phyloP scores from a whole-genome alignment of 37 sponge, comb jelly and placozoan genomes.

The Haliclona indistincta region DNA sequence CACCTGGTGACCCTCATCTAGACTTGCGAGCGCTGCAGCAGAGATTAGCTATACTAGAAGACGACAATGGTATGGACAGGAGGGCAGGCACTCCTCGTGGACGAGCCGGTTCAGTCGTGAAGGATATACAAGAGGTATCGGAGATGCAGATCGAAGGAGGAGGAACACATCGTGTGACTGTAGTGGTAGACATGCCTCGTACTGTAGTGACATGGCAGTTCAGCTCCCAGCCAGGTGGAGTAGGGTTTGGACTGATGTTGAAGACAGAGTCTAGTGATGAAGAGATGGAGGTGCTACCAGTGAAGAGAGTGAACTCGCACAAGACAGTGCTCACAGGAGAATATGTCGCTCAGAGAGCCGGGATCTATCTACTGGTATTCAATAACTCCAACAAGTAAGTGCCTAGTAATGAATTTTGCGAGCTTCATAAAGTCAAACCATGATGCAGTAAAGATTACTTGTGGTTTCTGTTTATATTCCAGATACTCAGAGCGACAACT shows the following conservation, averaged over 20 bases:
- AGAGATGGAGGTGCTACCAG: conserved; percentile 52
- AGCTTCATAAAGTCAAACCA: background rate
- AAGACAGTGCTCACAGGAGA: conserved; percentile 71
- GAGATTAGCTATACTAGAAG: conserved; percentile 53
- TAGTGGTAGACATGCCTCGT: conserved; percentile 47
- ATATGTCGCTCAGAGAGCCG: conserved; percentile 68
- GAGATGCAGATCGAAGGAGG: conserved; percentile 64
- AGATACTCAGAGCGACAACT: conserved; percentile 58
- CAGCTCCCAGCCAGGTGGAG: conserved; percentile 71
- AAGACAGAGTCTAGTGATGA: background rate
- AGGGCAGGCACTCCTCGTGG: background rate
- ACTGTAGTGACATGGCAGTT: conserved; percentile 73
- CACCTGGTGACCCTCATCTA: conserved; percentile 14
- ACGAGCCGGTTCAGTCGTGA: background rate
- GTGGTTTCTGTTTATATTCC: background rate
- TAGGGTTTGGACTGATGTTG: conserved; percentile 67
- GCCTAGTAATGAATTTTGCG: background rate
- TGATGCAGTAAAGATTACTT: background rate
- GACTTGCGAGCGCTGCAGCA: conserved; percentile 54
- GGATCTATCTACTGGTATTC: conserved; percentile 63
- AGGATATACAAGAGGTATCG: conserved; percentile 8
- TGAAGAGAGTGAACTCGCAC: conserved; percentile 64
- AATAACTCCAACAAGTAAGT: conserved; percentile 82
- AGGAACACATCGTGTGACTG: conserved; percentile 42
- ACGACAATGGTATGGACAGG: background rate